Base-by-base conservation (phyloP, 37 sponge, comb jelly and placozoan species). In the Geodia barretti region DNA sequence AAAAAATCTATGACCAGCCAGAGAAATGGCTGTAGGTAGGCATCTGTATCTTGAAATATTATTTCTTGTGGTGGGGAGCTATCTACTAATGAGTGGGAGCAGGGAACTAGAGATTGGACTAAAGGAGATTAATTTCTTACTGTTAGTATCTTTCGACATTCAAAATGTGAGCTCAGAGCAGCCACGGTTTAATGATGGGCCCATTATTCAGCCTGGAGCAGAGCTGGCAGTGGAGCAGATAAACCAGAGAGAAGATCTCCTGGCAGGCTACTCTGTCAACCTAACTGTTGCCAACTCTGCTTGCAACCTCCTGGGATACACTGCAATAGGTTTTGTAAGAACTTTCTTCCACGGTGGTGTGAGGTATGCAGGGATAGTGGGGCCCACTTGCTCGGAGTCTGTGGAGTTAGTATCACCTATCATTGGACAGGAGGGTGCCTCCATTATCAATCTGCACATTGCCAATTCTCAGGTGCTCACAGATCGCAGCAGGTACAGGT, bases 201-300 rank as follows among this genome's bases (percentile, higher is more conserved):
- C 80, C 2, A 68, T 23, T 79, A 8, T 79, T 5, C 9, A 32
- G 19, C 70, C n/a, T 17, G 69, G 70, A 2, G 60, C 9, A 29
- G 58, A 79, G 32, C 58, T 79, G 25, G 80, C 80, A n/a, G 80
- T 58, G 32, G 70, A 68, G 0, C 69, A 37, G 20, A 79, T 79
- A 54, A 79, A 69, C 69, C 31, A 68, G 25, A 68, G 70, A 21
- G 36, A n/a, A 2, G 80, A 68, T 30, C 20, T 79, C n/a, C 70
- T 79, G n/a, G 25, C 4, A 9, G 59, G 47, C 70, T 68, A 79
- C 80, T 35, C 41, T 7, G 1, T 79, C 34, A 33, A 41, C n/a
- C 36, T 79, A n/a, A 29, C 69, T n/a, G 33, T 26, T 19, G 70
- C 60, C 1, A 59, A 69, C 60, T 32, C 59, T 30, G 80, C 70